These are phyloP conservation scores for Habropoda laboriosa DNA, from an alignment of 1,140 invertebrate genomes.

Conservation along the genomic window DNA sequence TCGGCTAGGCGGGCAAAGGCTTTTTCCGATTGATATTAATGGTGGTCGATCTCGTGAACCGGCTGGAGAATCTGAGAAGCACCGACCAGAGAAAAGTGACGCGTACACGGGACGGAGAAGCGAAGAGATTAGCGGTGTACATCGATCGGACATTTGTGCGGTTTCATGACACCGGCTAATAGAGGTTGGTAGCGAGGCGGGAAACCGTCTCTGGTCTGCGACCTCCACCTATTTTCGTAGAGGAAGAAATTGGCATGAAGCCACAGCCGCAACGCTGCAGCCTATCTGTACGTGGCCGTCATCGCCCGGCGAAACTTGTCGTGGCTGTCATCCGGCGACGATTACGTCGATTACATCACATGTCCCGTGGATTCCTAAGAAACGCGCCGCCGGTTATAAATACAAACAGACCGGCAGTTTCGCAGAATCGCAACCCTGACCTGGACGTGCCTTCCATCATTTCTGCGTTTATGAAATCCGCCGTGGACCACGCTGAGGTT, in stretches of 20 bases:
- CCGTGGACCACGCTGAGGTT: background rate
- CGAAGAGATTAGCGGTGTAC: slow-evolving; percentile 60
- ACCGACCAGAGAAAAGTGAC: background rate
- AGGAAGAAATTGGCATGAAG: slow-evolving; percentile 74
- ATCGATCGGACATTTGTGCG: slow-evolving; percentile 70
- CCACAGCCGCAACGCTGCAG: slow-evolving; percentile 61
- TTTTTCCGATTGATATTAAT: slow-evolving; percentile 27
- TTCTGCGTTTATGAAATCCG: slow-evolving; percentile 26
- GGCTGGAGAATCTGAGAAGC: background rate
- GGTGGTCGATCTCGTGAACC: background rate
- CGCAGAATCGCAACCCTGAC: slow-evolving; percentile 38
- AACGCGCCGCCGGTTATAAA: slow-evolving; percentile 32
- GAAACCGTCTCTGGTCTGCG: slow-evolving; percentile 61
- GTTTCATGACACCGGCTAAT: slow-evolving; percentile 61
- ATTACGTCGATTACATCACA: slow-evolving; percentile 70
- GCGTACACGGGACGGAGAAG: background rate
- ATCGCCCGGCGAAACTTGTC: slow-evolving; percentile 62
- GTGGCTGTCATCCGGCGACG: slow-evolving; percentile 53
- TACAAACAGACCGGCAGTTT: slow-evolving; percentile 38
- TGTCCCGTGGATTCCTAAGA: background rate
- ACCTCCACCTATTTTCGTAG: slow-evolving; percentile 77
- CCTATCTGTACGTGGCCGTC: slow-evolving; percentile 41
- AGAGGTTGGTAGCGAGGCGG: slow-evolving; percentile 45
- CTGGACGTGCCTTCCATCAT: background rate
- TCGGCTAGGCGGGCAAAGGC: background rate